Evolutionary conservation across 2,113 vertebrate species (phyloP), one percentile per base, ranked within the genome.

Genomic region (Microcebus griseorufus): DNA sequence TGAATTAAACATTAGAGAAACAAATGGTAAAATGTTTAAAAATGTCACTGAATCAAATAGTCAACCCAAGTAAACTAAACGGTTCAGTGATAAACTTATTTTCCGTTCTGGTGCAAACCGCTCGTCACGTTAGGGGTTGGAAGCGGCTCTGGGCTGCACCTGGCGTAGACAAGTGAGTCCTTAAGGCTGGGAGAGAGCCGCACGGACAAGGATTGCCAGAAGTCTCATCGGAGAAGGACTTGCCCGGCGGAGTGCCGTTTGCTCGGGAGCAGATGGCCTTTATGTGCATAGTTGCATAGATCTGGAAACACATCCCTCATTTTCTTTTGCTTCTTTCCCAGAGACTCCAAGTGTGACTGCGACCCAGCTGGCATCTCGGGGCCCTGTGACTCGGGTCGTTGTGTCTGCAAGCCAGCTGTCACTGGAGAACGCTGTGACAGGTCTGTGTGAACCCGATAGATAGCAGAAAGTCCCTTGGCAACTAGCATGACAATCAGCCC

Each of bases 391-490:
- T 92, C 96, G 0, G 98, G 99, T 78, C 98, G 0, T 93, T 99
- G 99, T 0, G 34, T 98, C 94, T 99, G 99, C 98, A 99, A 99
- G 97, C 88, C 88, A 0, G 95, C 97, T 0, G 29, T 97, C 62
- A 96, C 97, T 0, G 99, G 99, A 14, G 98, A 98, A 39, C 97
- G 12, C 2, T 99, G 99, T 3, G 97, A 99, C 18, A 99, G 99
- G 99, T 99, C 23, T 64, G 97, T 97, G 93, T 6, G 96, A 92
- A 53, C 18, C 73, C 25, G 69, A 0, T 10, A 14, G 76, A 32
- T 4, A 45, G 14, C n/a, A 3, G 82, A 64, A 29, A 55, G n/a
- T 22, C 37, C 9, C 55, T 83, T 22, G 65, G 48, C 39, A 45
- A 5, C 39, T 11, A 48, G 87, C 51, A 1, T 39, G 23, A 82